Evolutionary conservation across 2,888 invertebrate genomes (phyloP).

Genomic region (Lochmaea crataegi): DNA sequence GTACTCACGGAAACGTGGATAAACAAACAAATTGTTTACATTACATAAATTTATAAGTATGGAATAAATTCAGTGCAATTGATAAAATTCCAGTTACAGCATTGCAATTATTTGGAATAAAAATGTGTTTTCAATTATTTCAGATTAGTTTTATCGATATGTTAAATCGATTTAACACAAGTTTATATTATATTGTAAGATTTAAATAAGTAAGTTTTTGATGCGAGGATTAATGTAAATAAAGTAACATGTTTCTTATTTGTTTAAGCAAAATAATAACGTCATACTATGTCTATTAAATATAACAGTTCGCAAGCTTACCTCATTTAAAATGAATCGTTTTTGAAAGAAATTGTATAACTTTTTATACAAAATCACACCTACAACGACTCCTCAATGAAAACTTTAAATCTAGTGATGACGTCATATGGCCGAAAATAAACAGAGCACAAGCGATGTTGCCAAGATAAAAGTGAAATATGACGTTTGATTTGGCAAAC

Average conservation of each 20-base stretch:
- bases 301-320: conserved; percentile 2
- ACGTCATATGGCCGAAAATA: conserved; percentile 40
- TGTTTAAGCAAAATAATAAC: not conserved
- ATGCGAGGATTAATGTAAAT: not conserved
- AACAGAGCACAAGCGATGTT: conserved; percentile 20
- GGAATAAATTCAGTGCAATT: not conserved
- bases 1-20: conserved; percentile 4
- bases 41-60: conserved; percentile 15
- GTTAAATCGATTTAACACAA: conserved; percentile 9
- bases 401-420: conserved; percentile 39
- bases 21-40: conserved; percentile 17
- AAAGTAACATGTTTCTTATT: not conserved
- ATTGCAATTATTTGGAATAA: not conserved
- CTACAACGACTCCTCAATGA: conserved; percentile 23
- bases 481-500: not conserved
- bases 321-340: conserved; percentile 25
- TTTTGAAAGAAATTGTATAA: conserved; percentile 3
- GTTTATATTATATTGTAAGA: not conserved
- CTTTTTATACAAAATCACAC: conserved; percentile 32
- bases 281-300: not conserved
- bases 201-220: not conserved
- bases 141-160: not conserved
- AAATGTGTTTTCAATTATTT: not conserved
- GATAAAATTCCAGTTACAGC: not conserved
- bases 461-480: conserved; percentile 5